Base-by-base conservation (phyloP, 2,113 vertebrate species). In the Thunnus maccoyii region DNA sequence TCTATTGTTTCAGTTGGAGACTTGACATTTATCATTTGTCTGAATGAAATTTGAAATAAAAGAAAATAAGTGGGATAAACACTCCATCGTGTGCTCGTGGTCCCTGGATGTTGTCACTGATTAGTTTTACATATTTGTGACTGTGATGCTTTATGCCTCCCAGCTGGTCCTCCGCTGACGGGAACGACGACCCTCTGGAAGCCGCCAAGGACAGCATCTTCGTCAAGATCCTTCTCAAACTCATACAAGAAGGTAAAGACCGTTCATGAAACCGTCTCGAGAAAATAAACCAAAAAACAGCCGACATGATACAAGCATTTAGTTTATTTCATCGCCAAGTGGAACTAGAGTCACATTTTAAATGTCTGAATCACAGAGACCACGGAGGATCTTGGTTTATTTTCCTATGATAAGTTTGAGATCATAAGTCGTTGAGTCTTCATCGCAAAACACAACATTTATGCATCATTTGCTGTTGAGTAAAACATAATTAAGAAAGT, bases 181-280 rank as follows among this genome's bases (percentile, higher is more conserved):
- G 96, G 9, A 97, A 88, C 71, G 98, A 97, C 62, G 97, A 99
- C 92, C 98, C 98, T 18, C 95, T 99, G 76, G 97, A 99, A 90
- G 96, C 96, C 11, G 96, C 98, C 72, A 98, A 96, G 86, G 97
- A 98, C 78, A 98, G 97, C 58, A 95, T 98, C 92, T 99, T 99
- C 89, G 95, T 99, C 83, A 99, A 97, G 94, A 97, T 99, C 87
- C 88, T 99, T 69, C 96, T 97, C 66, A 98, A 98, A 44, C 96
- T 99, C 69, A 86, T 97, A 65, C 97, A 99, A 89, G 97, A 99
- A 94, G 97, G 98, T 99, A 91, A 91, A 86, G 66, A 11, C 9
- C 20, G 1, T 3, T n/a, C 9, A 7, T 0, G 22, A 8, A 17
- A 25, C 30, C 10, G 22, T 16, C 36, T 41, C 36, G 6, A 41